Evolutionary conservation across 92 coral and sea anemone species (phyloP).

Genomic region (Nematostella vectensis): DNA sequence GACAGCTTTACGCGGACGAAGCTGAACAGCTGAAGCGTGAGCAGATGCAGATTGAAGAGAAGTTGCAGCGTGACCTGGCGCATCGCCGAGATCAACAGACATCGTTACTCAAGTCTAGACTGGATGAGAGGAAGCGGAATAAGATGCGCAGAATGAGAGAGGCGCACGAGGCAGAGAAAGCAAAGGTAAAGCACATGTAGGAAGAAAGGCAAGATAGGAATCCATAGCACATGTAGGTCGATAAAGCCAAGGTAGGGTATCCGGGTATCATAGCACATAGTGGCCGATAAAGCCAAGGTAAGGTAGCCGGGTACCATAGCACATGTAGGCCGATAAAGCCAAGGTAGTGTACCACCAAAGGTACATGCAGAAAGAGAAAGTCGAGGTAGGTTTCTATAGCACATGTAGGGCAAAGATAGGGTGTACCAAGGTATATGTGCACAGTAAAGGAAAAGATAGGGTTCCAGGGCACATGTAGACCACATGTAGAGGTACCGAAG

Average conservation of each 20-base stretch:
- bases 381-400: no score
- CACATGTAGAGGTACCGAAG: no score
- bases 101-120: conserved; percentile 65
- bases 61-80: conserved; percentile 70
- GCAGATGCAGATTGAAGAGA: conserved; percentile 81
- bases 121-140: conserved; percentile 79
- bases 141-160: conserved; percentile 56
- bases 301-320: no score
- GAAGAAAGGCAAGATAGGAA: background rate
- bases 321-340: background rate
- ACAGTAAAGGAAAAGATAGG: no score
- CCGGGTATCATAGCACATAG: background rate
- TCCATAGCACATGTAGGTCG: background rate
- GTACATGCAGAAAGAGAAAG: no score
- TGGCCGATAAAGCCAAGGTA: background rate
- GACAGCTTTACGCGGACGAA: conserved; percentile 67
- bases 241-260: background rate
- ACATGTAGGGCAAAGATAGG: no score
- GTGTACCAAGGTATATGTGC: no score
- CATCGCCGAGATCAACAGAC: conserved; percentile 72
- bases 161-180: conserved; percentile 82
- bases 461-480: no score
- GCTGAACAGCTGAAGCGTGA: conserved; percentile 79
- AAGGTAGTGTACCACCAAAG: no score
- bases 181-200: conserved; percentile 80